Percentiles rank a stretch among this genome's conserved stretches.
Conservation (phyloP, 2,888 invertebrate genomes). For the Bunonema sp. region DNA sequence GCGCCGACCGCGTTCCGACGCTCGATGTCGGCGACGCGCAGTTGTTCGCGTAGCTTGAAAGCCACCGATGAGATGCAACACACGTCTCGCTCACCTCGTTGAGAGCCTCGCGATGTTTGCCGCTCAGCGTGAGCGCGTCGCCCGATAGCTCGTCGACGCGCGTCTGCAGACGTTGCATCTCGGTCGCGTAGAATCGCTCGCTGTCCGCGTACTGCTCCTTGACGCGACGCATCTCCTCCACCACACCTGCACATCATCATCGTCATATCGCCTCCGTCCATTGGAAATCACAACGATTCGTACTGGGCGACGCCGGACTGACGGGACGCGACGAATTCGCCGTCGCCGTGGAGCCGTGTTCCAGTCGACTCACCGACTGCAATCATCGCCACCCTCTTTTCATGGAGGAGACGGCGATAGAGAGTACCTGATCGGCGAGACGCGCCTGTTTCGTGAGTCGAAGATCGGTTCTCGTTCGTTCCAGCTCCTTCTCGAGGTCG, state of each 20-base stretch:
- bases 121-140: not conserved
- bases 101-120: not conserved
- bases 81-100: no score
- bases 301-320: no score
- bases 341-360: conserved; percentile 1
- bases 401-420: no score
- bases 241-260: no score
- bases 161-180: conserved; percentile 10
- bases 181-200: conserved; percentile 36
- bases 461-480: conserved; percentile 47
- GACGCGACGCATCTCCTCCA: no score
- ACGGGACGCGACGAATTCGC: no score
- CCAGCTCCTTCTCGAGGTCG: conserved; percentile 68
- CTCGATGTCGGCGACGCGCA: conserved; percentile 39
- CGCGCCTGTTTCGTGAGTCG: conserved; percentile 28
- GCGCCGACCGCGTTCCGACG: no score
- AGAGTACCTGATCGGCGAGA: conserved; percentile 35
- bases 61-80: no score
- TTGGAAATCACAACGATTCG: no score
- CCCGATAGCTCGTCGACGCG: not conserved
- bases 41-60: conserved; percentile 29
- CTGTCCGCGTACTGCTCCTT: conserved; percentile 38
- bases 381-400: no score
- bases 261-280: no score
- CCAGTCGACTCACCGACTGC: no score